Evolutionary conservation across 1,140 invertebrate species (phyloP).

Genomic region (Diplogasteroides magnus): DNA sequence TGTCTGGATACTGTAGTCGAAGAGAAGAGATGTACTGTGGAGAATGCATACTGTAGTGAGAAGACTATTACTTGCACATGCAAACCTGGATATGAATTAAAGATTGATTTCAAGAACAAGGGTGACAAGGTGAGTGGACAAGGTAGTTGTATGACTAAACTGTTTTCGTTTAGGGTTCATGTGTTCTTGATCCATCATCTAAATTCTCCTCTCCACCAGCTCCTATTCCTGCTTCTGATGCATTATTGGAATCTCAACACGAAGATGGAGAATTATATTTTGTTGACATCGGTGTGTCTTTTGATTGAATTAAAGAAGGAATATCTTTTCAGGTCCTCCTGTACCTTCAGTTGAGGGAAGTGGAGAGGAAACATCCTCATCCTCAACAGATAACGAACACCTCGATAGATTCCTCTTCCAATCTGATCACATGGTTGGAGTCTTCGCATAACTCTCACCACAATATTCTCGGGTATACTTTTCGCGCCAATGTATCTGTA

Average conservation of each 20-base stretch:
- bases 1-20: slow-evolving; percentile 44
- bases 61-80: slow-evolving; percentile 50
- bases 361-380: slow-evolving; percentile 9
- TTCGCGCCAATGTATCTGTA: too few species aligned
- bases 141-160: background rate
- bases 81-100: slow-evolving; percentile 45
- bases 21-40: slow-evolving; percentile 46
- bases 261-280: slow-evolving; percentile 27
- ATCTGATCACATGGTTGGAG: slow-evolving; percentile 23
- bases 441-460: slow-evolving; percentile 20
- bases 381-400: slow-evolving; percentile 13
- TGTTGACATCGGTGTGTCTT: slow-evolving; percentile 25
- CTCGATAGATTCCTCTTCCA: slow-evolving; percentile 28
- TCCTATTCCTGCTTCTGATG: slow-evolving; percentile 3
- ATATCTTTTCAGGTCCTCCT: slow-evolving; percentile 14
- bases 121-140: slow-evolving; percentile 28
- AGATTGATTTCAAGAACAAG: slow-evolving; percentile 48
- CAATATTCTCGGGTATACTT: too few species aligned
- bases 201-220: slow-evolving; percentile 21
- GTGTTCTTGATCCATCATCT: slow-evolving; percentile 13
- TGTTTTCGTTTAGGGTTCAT: slow-evolving; percentile 5
- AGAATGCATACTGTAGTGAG: slow-evolving; percentile 52
- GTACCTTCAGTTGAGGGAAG: background rate
- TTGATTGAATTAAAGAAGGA: too few species aligned
- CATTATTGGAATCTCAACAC: background rate